A percentile compares a stretch with the other conserved stretches of the same genome.
Conservation (phyloP, 2,797 vertebrate species). For the Petrocephalus schoutedeni region DNA sequence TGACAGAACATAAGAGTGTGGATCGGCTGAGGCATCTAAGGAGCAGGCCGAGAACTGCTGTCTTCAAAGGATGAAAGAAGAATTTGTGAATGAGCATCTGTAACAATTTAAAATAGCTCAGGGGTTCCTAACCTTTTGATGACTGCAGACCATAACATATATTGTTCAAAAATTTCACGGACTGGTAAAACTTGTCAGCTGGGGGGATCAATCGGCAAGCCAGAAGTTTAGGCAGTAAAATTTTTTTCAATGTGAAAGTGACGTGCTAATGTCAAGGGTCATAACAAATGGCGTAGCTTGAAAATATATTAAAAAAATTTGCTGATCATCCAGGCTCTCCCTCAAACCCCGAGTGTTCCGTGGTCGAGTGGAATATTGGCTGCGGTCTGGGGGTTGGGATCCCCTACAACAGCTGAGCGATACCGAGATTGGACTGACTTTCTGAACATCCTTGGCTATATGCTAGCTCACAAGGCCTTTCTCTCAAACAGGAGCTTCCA, state of each 20-base stretch:
- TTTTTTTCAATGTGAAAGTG: neutral
- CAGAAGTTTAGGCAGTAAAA: neutral
- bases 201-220: neutral
- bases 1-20: neutral
- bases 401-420: neutral
- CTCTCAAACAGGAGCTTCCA: constrained; percentile 66
- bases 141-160: neutral
- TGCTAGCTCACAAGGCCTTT: constrained; percentile 16
- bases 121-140: neutral
- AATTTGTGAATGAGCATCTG: neutral
- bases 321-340: neutral
- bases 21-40: neutral
- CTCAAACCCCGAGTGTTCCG: neutral
- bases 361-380: neutral
- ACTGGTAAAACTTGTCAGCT: neutral
- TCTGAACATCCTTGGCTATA: neutral
- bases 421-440: neutral
- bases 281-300: neutral
- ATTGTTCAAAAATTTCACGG: neutral
- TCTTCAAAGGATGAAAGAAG: neutral
- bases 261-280: neutral
- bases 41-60: neutral
- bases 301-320: neutral
- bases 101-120: neutral
- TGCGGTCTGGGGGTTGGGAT: neutral